phyloP scores from a whole-genome alignment of 2,797 vertebrate genomes.

The Lycodopsis pacificus region DNA sequence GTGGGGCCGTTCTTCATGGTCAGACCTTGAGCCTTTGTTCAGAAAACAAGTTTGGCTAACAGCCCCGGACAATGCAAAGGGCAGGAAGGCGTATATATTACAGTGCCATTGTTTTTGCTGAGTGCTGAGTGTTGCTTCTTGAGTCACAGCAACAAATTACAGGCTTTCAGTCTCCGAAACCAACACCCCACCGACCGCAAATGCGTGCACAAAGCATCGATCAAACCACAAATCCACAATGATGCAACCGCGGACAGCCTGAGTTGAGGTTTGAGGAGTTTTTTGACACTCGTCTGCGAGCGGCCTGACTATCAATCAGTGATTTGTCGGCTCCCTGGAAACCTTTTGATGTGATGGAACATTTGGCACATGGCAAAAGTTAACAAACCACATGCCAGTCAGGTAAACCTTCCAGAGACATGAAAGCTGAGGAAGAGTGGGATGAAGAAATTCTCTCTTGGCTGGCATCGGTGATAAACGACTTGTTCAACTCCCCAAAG shows the following conservation, averaged over 20 bases:
- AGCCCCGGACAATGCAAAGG: constrained; percentile 35
- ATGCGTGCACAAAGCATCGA: constrained; percentile 12
- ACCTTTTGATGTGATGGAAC: constrained; percentile 2
- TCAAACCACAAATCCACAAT: not conserved
- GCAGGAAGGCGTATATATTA: constrained; percentile 25
- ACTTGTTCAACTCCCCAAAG: constrained; percentile 36
- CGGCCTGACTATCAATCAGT: not conserved
- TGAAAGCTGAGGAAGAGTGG: not conserved
- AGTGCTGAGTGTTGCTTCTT: constrained; percentile 19
- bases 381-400: constrained; percentile 25
- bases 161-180: constrained; percentile 33
- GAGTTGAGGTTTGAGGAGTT: not conserved
- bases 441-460: constrained; percentile 20
- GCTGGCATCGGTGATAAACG: constrained; percentile 22
- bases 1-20: not conserved
- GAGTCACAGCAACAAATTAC: constrained; percentile 53
- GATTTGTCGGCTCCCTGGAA: not conserved
- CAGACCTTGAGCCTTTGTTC: constrained; percentile 30
- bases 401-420: constrained; percentile 4
- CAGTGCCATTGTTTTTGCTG: constrained; percentile 4
- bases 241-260: not conserved
- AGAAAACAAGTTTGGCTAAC: constrained; percentile 26
- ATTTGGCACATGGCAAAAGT: constrained; percentile 10
- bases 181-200: constrained; percentile 11
- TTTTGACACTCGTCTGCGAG: not conserved